Evolutionary conservation across 2,888 invertebrate genomes (phyloP), one percentile per base, ranked within the genome.

Genomic region (Trileptium ribeirensis): DNA sequence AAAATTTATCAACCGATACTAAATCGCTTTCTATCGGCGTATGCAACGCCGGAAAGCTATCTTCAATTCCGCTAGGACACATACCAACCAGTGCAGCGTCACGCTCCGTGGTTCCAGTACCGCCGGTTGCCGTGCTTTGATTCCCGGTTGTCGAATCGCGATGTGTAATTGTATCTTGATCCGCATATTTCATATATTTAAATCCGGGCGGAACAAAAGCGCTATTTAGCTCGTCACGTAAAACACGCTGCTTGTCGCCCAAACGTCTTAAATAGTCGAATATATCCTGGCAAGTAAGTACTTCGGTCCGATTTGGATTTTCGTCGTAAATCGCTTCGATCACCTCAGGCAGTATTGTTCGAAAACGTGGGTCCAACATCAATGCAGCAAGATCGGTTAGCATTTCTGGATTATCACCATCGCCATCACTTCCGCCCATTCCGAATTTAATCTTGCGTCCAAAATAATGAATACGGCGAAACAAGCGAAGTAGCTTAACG

Each of bases 391-490:
- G 64, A 64, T 64, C 64, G 19, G 64, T 64, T 64, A n/a, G 64
- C n/a, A n/a, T n/a, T 24, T 51, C 51, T 51, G 51, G 24, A 51
- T 51, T 24, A 24, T 51, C 51, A 51, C 24, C 51, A n/a, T n/a
- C n/a, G n/a, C n/a, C n/a, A n/a, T n/a, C n/a, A n/a, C n/a, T n/a
- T n/a, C n/a, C n/a, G n/a, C n/a, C n/a, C 8, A 36, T 33, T 8
- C n/a, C n/a, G 36, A 36, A 36, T 75, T 75, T 34, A 37, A 75
- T 33, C n/a, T 38, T 75, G 24, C 77, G 36, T 75, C 77, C 77
- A 75, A 38, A 75, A 39, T 38, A 75, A 75, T 75, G 77, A 75
- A 75, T 75, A n/a, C 8, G 37, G n/a, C 77, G 36, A 36, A 75
- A 75, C 8, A 75, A 36, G 15, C 77, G 36, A 29, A 75, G n/a